Evolutionary conservation across 2,113 vertebrate genomes (phyloP).

Genomic region (Chamaetylas fuelleborni): DNA sequence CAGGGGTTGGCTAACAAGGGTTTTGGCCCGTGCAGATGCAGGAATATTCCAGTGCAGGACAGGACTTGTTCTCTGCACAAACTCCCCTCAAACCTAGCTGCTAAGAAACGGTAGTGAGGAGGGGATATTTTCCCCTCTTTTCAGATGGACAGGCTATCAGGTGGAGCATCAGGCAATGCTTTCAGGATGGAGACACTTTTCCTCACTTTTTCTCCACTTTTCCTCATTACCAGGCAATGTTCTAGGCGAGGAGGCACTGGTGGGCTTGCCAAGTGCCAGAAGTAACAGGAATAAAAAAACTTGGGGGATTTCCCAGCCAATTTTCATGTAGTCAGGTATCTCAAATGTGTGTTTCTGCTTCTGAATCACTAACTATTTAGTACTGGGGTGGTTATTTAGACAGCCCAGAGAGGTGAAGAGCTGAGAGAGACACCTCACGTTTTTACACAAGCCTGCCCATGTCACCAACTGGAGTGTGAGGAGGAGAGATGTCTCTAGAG

Average conservation of each 20-base stretch:
- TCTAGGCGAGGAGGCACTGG: accelerated
- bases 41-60: not conserved
- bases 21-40: not conserved
- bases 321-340: not conserved
- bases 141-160: not conserved
- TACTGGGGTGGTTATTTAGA: not conserved
- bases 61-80: constrained; percentile 12
- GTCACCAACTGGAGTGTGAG: not conserved
- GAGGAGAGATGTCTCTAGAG: not conserved
- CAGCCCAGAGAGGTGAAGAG: not conserved
- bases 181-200: not conserved
- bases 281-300: not conserved
- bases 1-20: not conserved
- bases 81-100: not conserved
- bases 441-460: not conserved
- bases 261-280: not conserved
- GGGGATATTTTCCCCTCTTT: not conserved
- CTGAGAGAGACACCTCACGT: not conserved
- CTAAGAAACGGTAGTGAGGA: not conserved
- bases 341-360: not conserved
- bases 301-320: constrained; percentile 35
- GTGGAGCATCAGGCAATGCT: not conserved
- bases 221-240: not conserved
- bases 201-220: not conserved
- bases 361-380: not conserved